Conservation (phyloP, 2,113 vertebrate species). For the Solea solea region DNA sequence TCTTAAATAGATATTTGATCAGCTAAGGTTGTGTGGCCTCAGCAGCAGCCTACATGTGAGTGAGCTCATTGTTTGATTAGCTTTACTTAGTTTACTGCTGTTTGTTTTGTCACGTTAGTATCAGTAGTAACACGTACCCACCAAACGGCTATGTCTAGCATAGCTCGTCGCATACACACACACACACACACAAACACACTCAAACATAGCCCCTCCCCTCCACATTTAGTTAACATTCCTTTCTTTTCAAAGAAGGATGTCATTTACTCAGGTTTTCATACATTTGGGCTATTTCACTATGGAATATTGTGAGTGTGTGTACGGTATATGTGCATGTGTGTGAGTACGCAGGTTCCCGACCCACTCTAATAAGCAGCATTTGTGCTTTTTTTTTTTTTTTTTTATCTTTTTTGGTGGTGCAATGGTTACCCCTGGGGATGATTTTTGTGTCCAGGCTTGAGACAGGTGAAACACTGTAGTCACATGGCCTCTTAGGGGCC, state of each 20-base stretch:
- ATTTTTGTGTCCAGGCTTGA: background rate
- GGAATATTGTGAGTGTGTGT: constrained; percentile 2
- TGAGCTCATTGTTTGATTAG: background rate
- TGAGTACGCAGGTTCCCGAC: too few species aligned
- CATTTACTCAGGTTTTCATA: constrained; percentile 30
- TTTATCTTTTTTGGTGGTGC: too few species aligned
- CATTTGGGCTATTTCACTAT: constrained; percentile 7
- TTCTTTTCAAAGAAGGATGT: constrained; percentile 1
- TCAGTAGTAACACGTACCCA: constrained; percentile 5
- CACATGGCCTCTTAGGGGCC: background rate
- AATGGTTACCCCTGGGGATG: too few species aligned
- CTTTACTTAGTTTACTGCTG: constrained; percentile 21
- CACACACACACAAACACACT: background rate
- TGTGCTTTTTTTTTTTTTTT: too few species aligned
- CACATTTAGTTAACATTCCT: constrained; percentile 22
- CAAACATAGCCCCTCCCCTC: background rate
- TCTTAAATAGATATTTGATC: background rate
- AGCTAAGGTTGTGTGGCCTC: background rate
- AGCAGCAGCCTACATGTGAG: background rate
- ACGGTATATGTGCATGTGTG: too few species aligned
- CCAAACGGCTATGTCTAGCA: background rate
- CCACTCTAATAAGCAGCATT: too few species aligned
- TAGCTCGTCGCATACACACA: too few species aligned
- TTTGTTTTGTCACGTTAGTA: constrained; percentile 36
- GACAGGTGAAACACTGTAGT: background rate